Percentiles rank a stretch among this genome's conserved stretches.
These are phyloP conservation scores for Megaptera novaeangliae DNA, from an alignment of 2,113 vertebrate genomes.

Conservation along the genomic window DNA sequence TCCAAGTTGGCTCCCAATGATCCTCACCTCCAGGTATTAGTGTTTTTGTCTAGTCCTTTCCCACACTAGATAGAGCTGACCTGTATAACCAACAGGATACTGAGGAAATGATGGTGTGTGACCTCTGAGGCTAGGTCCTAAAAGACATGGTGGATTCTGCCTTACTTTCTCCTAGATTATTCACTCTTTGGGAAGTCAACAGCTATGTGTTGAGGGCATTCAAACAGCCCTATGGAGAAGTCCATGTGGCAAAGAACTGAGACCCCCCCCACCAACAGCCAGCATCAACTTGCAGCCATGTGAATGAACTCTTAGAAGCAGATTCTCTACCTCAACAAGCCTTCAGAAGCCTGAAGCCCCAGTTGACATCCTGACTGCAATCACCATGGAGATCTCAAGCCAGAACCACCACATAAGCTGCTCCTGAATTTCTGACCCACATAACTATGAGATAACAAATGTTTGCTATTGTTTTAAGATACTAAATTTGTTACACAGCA, in stretches of 20 bases:
- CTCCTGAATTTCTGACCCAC: not conserved
- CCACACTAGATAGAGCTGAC: not conserved
- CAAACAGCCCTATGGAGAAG: not conserved
- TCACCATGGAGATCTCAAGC: not conserved
- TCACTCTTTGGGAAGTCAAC: not conserved
- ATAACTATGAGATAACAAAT: not conserved
- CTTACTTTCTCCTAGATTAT: not conserved
- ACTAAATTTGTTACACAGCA: not conserved
- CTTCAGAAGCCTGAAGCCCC: not conserved
- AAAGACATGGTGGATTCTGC: not conserved
- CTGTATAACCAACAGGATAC: not conserved
- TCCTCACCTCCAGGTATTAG: not conserved
- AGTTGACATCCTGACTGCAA: not conserved
- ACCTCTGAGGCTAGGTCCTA: not conserved
- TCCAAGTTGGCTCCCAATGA: not conserved
- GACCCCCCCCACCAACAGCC: not conserved
- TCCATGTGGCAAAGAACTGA: not conserved
- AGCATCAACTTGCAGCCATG: not conserved
- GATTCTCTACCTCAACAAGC: not conserved
- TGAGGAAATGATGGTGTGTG: not conserved
- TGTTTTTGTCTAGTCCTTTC: not conserved
- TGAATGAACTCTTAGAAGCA: not conserved
- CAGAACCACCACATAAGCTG: not conserved
- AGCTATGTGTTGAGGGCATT: not conserved
- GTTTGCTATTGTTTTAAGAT: not conserved